Base-by-base conservation (phyloP, 2,888 invertebrate genomes). In the Merodon equestris region DNA sequence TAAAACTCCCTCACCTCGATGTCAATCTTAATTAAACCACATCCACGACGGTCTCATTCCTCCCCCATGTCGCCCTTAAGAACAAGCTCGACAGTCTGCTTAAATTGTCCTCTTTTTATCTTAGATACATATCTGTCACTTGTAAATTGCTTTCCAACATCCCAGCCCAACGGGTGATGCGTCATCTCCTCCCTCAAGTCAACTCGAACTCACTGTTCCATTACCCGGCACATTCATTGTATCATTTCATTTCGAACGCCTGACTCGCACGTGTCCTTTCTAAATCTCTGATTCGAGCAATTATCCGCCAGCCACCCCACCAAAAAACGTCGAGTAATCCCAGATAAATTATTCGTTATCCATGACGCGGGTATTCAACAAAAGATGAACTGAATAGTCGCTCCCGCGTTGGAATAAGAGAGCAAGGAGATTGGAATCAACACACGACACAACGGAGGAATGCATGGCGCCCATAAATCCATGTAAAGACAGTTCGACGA, bases 401-500 rank as follows among this genome's bases (percentile, higher is more conserved):
- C 19, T 36, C 42, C 51, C 44, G 13, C 15, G 9, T 17, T 12
- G 17, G 27, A 27, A 7, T 27, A 27, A 71, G 36, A 47, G 53
- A 53, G 47, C 48, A 27, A 40, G 15, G 51, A 79, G 79, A 79
- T 79, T 54, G 18, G 70, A 73, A 79, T 79, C 79, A 79, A 64
- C 73, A 73, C 79, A 79, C 73, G 79, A 79, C 79, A 74, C 45
- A 60, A 36, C 50, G 64, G 58, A 74, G 48, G 73, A 73, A 79
- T 79, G 60, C 64, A 79, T 73, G 79, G 79, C 79, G 79, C 79
- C 79, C 79, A 79, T 79, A 79, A 79, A 79, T 79, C 79, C 60
- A 54, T 51, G 36, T 60, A 74, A 67, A 67, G 79, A 79, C 79
- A 79, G 73, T 64, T 70, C 51, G 70, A 68, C 68, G 79, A 73